phyloP scores from a whole-genome alignment of 92 coral and sea anemone species.

The Phenganax subtilis region DNA sequence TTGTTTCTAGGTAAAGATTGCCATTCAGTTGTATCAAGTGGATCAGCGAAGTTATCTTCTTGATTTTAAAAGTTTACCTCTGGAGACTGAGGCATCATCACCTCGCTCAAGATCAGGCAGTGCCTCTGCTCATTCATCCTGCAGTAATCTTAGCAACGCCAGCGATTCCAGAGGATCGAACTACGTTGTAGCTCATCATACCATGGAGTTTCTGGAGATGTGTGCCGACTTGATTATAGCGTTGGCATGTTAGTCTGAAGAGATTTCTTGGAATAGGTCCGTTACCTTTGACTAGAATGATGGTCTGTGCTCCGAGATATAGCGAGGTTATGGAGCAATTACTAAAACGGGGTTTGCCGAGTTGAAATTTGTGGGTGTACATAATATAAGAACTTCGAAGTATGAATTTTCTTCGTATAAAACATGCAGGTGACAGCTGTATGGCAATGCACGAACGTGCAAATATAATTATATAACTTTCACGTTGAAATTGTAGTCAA shows the following conservation, averaged over 20 bases:
- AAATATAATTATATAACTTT: no score
- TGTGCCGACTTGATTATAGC: slow-evolving; percentile 89
- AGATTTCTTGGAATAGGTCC: not conserved
- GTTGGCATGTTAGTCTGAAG: slow-evolving; percentile 63
- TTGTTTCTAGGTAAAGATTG: slow-evolving; percentile 69
- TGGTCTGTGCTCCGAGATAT: no score
- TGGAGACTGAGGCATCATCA: slow-evolving; percentile 46
- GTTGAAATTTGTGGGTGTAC: no score
- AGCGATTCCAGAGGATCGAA: slow-evolving; percentile 63
- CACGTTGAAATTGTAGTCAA: no score
- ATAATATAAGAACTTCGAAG: no score
- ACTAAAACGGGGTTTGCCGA: no score
- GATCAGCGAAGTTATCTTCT: slow-evolving; percentile 89
- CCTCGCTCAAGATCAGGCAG: slow-evolving; percentile 56
- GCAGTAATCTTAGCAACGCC: slow-evolving; percentile 60
- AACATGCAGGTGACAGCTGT: no score
- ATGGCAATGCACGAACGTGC: no score
- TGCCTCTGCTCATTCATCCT: slow-evolving; percentile 87
- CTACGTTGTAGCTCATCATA: slow-evolving; percentile 57
- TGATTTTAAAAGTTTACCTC: slow-evolving; percentile 86
- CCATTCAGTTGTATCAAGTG: slow-evolving; percentile 88
- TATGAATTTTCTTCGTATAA: no score
- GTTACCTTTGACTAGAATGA: no score
- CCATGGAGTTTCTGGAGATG: slow-evolving; percentile 95
- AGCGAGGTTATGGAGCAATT: not conserved